Evolutionary conservation across 2,113 vertebrate genomes (phyloP).

Genomic region (Proterorhinus semilunaris): DNA sequence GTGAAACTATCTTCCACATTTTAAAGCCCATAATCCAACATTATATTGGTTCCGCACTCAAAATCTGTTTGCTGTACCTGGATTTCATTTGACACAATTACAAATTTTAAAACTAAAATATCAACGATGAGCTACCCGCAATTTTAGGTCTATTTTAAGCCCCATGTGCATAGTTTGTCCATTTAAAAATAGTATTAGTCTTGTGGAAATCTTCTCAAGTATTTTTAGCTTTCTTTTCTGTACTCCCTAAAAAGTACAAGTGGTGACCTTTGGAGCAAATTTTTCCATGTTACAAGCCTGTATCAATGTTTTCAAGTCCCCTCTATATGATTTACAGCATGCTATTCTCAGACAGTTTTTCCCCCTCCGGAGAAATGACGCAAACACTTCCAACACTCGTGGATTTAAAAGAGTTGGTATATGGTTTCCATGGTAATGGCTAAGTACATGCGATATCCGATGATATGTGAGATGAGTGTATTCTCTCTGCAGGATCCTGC

Average conservation of each 20-base stretch:
- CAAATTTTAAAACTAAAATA: too few species aligned
- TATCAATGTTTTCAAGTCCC: neutral
- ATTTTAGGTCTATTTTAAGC: too few species aligned
- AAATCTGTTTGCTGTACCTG: too few species aligned
- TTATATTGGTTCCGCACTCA: too few species aligned
- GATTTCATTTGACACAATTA: too few species aligned
- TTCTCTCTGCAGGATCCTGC: neutral
- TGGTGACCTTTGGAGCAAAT: neutral
- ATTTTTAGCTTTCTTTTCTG: neutral
- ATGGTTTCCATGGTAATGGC: conserved; percentile 43
- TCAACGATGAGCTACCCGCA: too few species aligned
- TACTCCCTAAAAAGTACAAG: neutral
- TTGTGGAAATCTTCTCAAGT: neutral
- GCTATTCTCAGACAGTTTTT: conserved; percentile 36
- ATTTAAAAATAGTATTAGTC: too few species aligned
- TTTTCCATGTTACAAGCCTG: neutral
- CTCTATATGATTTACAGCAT: conserved; percentile 22
- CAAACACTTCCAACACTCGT: conserved; percentile 23
- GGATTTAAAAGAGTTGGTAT: conserved; percentile 21
- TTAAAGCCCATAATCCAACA: too few species aligned
- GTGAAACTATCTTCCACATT: too few species aligned
- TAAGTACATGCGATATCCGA: conserved; percentile 26
- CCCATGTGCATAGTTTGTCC: too few species aligned
- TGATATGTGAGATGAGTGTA: conserved; percentile 18
- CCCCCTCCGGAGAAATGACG: conserved; percentile 25